Percentiles rank a stretch among this genome's conserved stretches.
Evolutionary conservation across 2,113 vertebrate species (phyloP).

Genomic region (Periophthalmodon schlosseri): DNA sequence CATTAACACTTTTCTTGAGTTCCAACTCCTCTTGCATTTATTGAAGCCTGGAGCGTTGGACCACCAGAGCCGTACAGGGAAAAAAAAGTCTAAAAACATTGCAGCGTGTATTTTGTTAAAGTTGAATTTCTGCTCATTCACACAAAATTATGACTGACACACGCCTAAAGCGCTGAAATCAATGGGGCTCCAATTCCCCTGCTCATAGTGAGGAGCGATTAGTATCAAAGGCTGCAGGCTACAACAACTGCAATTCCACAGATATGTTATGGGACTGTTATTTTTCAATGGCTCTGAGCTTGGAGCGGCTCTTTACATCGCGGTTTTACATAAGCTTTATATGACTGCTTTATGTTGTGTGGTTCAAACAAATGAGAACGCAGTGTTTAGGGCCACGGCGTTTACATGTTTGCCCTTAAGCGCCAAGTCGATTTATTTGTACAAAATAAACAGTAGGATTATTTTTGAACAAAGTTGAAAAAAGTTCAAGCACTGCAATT

Average conservation of each 20-base stretch:
- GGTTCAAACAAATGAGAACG: slow-evolving; percentile 44
- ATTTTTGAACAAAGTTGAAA: too few species aligned
- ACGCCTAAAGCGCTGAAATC: slow-evolving; percentile 44
- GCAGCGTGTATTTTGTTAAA: slow-evolving; percentile 21
- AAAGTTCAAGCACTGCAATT: too few species aligned
- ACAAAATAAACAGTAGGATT: too few species aligned
- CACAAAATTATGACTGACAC: slow-evolving; percentile 55
- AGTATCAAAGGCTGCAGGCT: slow-evolving; percentile 52
- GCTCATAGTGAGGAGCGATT: slow-evolving; percentile 32
- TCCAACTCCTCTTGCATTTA: slow-evolving; percentile 21
- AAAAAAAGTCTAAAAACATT: slow-evolving; percentile 33
- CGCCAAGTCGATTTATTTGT: not conserved
- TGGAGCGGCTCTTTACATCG: slow-evolving; percentile 20
- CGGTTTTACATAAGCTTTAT: not conserved
- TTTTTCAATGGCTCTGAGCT: slow-evolving; percentile 5
- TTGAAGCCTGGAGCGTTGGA: slow-evolving; percentile 18
- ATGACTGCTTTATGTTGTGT: not conserved
- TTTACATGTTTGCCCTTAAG: slow-evolving; percentile 19
- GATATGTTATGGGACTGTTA: slow-evolving; percentile 30
- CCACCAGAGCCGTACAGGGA: slow-evolving; percentile 24
- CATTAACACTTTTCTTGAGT: slow-evolving; percentile 25
- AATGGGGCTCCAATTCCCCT: slow-evolving; percentile 44
- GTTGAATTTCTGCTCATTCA: slow-evolving; percentile 32
- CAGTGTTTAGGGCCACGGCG: slow-evolving; percentile 17
- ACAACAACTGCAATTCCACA: slow-evolving; percentile 17